phyloP scores from a whole-genome alignment of 2,797 vertebrate species.

The Gambelia wislizenii region DNA sequence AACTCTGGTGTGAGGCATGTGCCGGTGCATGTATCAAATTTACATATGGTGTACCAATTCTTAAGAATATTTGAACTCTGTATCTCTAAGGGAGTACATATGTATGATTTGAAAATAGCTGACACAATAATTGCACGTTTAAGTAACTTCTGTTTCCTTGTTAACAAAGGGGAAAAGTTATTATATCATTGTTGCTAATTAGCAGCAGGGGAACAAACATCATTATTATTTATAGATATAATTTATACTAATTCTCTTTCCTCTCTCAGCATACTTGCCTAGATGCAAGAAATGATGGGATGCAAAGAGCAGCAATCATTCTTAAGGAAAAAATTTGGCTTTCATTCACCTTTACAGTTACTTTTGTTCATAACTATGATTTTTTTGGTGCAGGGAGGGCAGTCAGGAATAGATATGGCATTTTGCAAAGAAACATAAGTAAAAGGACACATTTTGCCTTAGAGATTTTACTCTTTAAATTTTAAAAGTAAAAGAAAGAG shows the following conservation, averaged over 20 bases:
- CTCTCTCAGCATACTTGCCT: background rate
- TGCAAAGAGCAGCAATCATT: background rate
- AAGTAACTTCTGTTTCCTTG: conserved; percentile 73
- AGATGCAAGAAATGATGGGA: background rate
- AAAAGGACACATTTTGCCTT: background rate
- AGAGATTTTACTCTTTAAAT: background rate
- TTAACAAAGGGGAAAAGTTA: conserved; percentile 43
- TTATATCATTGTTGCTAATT: conserved; percentile 74
- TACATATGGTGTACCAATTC: conserved; percentile 45
- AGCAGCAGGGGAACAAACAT: conserved; percentile 67
- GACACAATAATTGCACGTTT: conserved; percentile 71
- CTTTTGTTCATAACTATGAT: background rate
- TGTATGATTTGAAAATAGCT: conserved; percentile 72
- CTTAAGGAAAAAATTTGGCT: background rate
- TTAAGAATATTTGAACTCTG: conserved; percentile 48
- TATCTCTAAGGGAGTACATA: conserved; percentile 66
- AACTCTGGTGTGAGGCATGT: conserved; percentile 27
- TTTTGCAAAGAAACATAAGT: background rate
- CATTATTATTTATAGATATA: conserved; percentile 67
- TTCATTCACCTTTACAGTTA: background rate
- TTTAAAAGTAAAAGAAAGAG: too few relatives aligned
- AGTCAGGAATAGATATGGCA: background rate
- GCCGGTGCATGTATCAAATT: conserved; percentile 59
- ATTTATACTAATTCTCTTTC: conserved; percentile 53
- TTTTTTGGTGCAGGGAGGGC: too few relatives aligned